Base-by-base conservation (phyloP, 2,888 invertebrate species). In the Himalopsyche tibetana region DNA sequence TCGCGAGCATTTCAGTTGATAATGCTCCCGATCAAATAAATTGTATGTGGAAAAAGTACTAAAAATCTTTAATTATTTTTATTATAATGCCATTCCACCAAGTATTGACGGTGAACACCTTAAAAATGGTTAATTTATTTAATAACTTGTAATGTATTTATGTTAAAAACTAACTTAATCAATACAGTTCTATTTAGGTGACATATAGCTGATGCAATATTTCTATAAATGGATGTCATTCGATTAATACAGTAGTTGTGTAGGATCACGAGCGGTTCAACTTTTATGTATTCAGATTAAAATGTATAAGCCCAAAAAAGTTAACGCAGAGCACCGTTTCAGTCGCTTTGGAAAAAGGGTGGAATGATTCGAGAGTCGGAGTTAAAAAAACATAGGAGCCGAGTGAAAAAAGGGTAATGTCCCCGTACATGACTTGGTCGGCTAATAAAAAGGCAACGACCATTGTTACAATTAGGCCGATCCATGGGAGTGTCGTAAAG, bases 401-500 rank as follows among this genome's bases (percentile, higher is more conserved):
- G 19, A 19, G 63, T 63, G 63, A 63, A 63, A 63, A 45, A 28
- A 15, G 63, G 63, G 63, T 63, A 9, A 28, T 63, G 19, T 63
- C 11, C 63, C 63, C 11, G 19, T 63, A 28, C 63, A 63, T 63
- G 63, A 63, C 19, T 63, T 63, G 63, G 63, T 15, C 63, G 63
- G 19, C 19, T 63, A 63, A 63, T 63, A 63, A 63, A 63, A 63
- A 63, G 19, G 63, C 19, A 63, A 63, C 63, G 19, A 63, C 63
- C 63, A 63, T 19, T 63, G 63, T 63, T 63, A 63, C 63, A 63
- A 19, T 63, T 63, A 63, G 19, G 19, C 19, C 63, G 6, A 9
- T 19, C 63, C 63, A 63, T 63, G 19, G 63, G 63, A 19, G 63
- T 19, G 19, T 19, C 63, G 63, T 63, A 63, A 63, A 63, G 28